Percentiles rank a stretch among this genome's conserved stretches.
These are phyloP conservation scores for Hexactinellida sp. DNA, from an alignment of 37 sponge, comb jelly and placozoan genomes.

Conservation along the genomic window DNA sequence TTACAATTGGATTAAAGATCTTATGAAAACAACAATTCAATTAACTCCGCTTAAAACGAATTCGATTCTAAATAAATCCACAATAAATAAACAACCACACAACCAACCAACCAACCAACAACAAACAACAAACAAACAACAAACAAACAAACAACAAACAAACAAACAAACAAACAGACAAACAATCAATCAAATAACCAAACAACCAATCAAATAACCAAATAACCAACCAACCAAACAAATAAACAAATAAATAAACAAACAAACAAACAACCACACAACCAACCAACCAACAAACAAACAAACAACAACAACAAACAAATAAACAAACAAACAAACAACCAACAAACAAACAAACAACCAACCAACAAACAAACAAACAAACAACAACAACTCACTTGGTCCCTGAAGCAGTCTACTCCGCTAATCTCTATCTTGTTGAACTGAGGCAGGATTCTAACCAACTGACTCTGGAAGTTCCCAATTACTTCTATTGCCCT, in stretches of 20 bases:
- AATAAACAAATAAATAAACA: neutral
- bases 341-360: neutral
- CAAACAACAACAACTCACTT: constrained; percentile 20
- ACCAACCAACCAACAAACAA: neutral
- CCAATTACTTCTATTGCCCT: constrained; percentile 39
- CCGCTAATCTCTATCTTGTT: constrained; percentile 31
- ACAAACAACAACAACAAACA: neutral
- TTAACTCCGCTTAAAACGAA: too few relatives aligned
- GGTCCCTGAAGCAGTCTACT: constrained; percentile 50
- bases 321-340: neutral
- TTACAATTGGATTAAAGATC: too few relatives aligned
- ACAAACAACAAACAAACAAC: neutral
- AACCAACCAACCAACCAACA: neutral
- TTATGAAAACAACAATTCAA: too few relatives aligned
- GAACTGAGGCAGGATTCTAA: constrained; percentile 35
- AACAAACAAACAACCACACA: neutral
- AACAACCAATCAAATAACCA: neutral
- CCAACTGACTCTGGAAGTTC: constrained; percentile 28
- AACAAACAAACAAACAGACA: neutral
- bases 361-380: too few relatives aligned
- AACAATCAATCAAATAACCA: neutral
- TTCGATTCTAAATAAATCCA: too few relatives aligned
- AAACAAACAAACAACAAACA: neutral
- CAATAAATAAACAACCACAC: neutral
- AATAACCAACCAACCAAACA: neutral